Percentiles rank a stretch among this genome's conserved stretches.
Conservation (phyloP, 1,140 invertebrate species). For the Brachionus angularis region DNA sequence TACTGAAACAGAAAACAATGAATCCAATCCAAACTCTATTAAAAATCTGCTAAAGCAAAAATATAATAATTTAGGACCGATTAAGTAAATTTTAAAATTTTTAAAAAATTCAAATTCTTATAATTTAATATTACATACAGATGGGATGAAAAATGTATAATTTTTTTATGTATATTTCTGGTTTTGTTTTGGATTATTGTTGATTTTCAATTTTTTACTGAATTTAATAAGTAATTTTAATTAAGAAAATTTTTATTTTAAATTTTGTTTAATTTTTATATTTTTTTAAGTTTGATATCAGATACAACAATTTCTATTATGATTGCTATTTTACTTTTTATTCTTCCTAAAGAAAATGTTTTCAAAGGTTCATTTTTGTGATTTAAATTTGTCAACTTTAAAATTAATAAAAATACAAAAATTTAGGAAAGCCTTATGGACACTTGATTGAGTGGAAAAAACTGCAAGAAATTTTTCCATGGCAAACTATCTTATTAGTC, state of each 20-base stretch:
- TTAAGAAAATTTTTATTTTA: background rate
- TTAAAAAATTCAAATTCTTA: background rate
- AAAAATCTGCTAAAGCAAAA: background rate
- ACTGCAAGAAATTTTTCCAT: conserved; percentile 18
- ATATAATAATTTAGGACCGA: conserved; percentile 5
- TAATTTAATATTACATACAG: background rate
- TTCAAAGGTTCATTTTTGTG: background rate
- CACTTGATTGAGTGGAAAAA: conserved; percentile 6
- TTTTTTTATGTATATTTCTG: background rate
- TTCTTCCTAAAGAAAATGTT: conserved; percentile 15
- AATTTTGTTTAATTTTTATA: background rate
- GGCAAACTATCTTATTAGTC: conserved; percentile 32
- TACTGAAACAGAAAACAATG: background rate
- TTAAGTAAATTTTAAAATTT: background rate
- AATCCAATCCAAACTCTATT: too few species aligned
- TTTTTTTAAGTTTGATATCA: background rate
- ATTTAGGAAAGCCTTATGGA: background rate
- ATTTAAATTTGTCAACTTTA: background rate
- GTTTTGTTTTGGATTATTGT: conserved; percentile 3
- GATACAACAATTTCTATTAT: conserved; percentile 3
- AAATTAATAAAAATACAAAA: background rate
- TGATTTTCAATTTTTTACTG: background rate
- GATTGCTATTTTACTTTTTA: background rate
- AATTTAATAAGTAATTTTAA: background rate
- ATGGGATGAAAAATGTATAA: background rate